phyloP scores from a whole-genome alignment of 2,888 invertebrate species.

The Cepaea hortensis region DNA sequence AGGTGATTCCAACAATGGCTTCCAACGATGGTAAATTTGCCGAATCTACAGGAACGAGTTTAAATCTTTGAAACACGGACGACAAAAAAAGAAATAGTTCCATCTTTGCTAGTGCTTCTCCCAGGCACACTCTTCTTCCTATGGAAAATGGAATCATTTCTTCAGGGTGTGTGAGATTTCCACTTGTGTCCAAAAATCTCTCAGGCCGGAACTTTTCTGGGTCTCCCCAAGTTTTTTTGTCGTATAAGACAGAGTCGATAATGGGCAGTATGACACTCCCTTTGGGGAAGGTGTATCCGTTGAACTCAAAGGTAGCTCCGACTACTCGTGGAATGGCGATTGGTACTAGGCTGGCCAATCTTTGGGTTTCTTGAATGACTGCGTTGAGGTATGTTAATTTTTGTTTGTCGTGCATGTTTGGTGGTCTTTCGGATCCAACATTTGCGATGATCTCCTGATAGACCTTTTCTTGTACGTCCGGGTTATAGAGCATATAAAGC shows the following conservation, averaged over 20 bases:
- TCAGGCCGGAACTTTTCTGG: slow-evolving; percentile 47
- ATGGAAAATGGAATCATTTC: slow-evolving; percentile 39
- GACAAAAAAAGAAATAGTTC: slow-evolving; percentile 45
- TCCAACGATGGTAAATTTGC: background rate
- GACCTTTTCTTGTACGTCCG: slow-evolving; percentile 11
- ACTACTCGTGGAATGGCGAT: slow-evolving; percentile 33
- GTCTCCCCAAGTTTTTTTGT: slow-evolving; percentile 45
- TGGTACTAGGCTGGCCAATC: slow-evolving; percentile 42
- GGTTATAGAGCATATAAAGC: slow-evolving; percentile 8
- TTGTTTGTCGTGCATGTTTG: slow-evolving; percentile 25
- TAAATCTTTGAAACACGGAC: slow-evolving; percentile 37
- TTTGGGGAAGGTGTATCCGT: slow-evolving; percentile 44
- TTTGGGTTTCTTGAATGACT: slow-evolving; percentile 40
- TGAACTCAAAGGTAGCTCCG: slow-evolving; percentile 2
- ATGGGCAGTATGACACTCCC: slow-evolving; percentile 43
- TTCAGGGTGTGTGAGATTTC: slow-evolving; percentile 24
- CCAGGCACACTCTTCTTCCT: slow-evolving; percentile 42
- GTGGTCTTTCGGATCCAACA: slow-evolving; percentile 32
- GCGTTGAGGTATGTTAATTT: slow-evolving; percentile 36
- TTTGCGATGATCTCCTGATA: slow-evolving; percentile 34
- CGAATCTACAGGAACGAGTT: slow-evolving; percentile 19
- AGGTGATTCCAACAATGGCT: background rate
- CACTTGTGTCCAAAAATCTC: slow-evolving; percentile 40
- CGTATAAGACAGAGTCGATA: slow-evolving; percentile 34
- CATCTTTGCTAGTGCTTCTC: slow-evolving; percentile 38